phyloP scores from a whole-genome alignment of 2,797 vertebrate genomes.

The Knipowitschia caucasica region DNA sequence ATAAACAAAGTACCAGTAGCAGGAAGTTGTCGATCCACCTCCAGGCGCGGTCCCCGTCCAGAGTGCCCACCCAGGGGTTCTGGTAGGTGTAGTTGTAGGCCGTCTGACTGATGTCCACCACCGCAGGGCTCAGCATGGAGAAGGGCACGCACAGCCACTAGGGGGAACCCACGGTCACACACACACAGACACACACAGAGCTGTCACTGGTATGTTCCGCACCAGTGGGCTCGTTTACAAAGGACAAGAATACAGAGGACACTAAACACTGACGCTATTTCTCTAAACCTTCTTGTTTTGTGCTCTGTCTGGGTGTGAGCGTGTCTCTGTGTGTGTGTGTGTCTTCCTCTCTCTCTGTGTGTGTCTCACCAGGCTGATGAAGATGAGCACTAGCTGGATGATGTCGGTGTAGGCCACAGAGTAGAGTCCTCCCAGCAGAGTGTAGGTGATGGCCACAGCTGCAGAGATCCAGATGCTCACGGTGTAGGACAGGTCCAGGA shows the following conservation, averaged over 20 bases:
- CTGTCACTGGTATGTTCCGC: no score
- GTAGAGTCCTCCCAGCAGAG: slow-evolving; percentile 77
- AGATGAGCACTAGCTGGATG: slow-evolving; percentile 75
- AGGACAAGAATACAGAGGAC: no score
- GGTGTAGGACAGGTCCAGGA: slow-evolving; percentile 68
- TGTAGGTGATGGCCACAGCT: slow-evolving; percentile 71
- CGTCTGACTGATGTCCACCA: slow-evolving; percentile 70
- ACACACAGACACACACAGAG: not conserved
- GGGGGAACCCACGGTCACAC: not conserved
- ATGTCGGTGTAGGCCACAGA: slow-evolving; percentile 67
- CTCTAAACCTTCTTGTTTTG: no score
- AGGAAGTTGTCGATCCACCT: slow-evolving; percentile 77
- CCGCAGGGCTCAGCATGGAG: slow-evolving; percentile 67
- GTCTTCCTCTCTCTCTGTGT: no score
- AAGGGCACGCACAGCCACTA: slow-evolving; percentile 77
- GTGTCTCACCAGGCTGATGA: slow-evolving; percentile 70
- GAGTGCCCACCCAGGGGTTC: slow-evolving; percentile 72
- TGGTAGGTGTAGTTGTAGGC: slow-evolving; percentile 68
- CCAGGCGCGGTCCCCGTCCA: slow-evolving; percentile 65
- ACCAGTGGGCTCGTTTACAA: no score
- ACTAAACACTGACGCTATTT: no score
- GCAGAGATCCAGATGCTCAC: slow-evolving; percentile 71
- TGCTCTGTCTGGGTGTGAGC: no score
- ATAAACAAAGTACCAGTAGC: slow-evolving; percentile 65
- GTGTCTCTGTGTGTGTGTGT: no score